A percentile compares a stretch with the other conserved stretches of the same genome.
These are phyloP conservation scores for Agelastica alni DNA, from an alignment of 2,888 invertebrate genomes.

Conservation along the genomic window DNA sequence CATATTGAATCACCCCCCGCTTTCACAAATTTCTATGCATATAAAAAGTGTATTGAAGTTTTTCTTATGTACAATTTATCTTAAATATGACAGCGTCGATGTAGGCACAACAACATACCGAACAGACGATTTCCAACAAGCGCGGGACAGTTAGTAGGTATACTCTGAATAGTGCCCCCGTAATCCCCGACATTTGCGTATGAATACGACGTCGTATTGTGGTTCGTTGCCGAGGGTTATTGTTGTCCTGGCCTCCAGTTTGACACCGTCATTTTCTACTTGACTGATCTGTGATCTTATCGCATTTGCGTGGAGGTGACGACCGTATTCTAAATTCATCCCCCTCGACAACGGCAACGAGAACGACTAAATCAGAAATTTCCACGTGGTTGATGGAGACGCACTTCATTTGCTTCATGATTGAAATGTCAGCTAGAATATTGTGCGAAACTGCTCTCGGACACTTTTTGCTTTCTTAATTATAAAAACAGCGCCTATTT, in stretches of 20 bases:
- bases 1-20: constrained; percentile 18
- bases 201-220: constrained; percentile 49
- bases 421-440: constrained; percentile 26
- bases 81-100: constrained; percentile 35
- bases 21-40: constrained; percentile 25
- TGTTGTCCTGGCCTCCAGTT: constrained; percentile 53
- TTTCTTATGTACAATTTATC: constrained; percentile 36
- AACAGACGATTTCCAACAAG: not conserved
- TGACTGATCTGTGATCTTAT: constrained; percentile 57
- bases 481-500: too few species aligned
- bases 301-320: constrained; percentile 47
- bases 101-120: constrained; percentile 25
- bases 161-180: constrained; percentile 34
- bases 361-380: constrained; percentile 40
- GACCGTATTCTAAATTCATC: constrained; percentile 44
- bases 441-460: too few species aligned
- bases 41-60: constrained; percentile 31
- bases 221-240: constrained; percentile 47
- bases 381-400: constrained; percentile 24
- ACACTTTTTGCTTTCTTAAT: too few species aligned
- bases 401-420: constrained; percentile 20
- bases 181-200: constrained; percentile 56
- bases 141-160: constrained; percentile 13
- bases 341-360: constrained; percentile 33
- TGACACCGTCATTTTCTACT: constrained; percentile 58